Conservation (phyloP, 2,888 invertebrate species). For the Gymnocheta viridis region DNA sequence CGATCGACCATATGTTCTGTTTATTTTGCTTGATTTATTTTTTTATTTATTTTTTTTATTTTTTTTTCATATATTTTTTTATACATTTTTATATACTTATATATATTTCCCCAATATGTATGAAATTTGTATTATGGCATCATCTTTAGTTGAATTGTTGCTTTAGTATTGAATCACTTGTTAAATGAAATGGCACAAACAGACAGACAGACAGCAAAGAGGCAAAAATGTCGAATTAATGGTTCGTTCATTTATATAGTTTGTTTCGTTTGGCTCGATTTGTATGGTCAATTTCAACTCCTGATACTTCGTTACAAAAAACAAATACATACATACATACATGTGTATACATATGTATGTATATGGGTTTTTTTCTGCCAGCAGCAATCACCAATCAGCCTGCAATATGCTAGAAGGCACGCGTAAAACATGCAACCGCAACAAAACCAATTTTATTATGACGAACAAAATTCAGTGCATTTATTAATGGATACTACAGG, state of each 20-base stretch:
- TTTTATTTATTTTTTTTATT: background rate
- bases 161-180: slow-evolving; percentile 36
- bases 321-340: background rate
- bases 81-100: background rate
- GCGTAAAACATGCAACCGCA: slow-evolving; percentile 46
- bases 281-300: slow-evolving; percentile 40
- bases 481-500: background rate
- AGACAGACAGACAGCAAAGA: too few species aligned
- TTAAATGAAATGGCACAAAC: slow-evolving; percentile 18
- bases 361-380: slow-evolving; percentile 21
- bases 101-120: background rate
- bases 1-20: slow-evolving; percentile 38
- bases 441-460: background rate
- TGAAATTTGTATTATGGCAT: slow-evolving; percentile 49
- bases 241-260: background rate
- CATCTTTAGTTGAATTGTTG: slow-evolving; percentile 30
- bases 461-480: background rate
- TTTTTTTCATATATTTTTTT: slow-evolving; percentile 1
- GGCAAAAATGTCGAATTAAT: background rate
- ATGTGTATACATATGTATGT: background rate
- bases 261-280: background rate
- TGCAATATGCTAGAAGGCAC: slow-evolving; percentile 36
- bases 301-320: slow-evolving; percentile 12
- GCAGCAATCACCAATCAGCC: slow-evolving; percentile 3
- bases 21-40: slow-evolving; percentile 4